phyloP scores from a whole-genome alignment of 64 coral and sea anemone genomes.

The Acropora tenuis region DNA sequence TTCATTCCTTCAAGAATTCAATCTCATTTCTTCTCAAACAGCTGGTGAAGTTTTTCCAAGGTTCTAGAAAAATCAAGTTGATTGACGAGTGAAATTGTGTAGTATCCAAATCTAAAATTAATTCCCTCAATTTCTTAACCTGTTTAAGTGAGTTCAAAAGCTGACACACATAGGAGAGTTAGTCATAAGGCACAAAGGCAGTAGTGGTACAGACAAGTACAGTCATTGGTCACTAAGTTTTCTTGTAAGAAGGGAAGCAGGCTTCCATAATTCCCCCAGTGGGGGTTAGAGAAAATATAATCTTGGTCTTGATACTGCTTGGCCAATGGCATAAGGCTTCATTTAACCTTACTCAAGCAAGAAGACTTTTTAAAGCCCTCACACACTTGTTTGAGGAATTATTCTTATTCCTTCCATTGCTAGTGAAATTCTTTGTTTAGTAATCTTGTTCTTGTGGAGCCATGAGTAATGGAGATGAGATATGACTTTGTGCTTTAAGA shows the following conservation, averaged over 20 bases:
- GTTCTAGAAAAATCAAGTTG: background rate
- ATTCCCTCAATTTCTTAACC: background rate
- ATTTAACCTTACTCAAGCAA: background rate
- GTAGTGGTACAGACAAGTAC: no score
- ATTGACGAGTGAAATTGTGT: background rate
- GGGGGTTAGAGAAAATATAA: background rate
- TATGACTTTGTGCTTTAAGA: background rate
- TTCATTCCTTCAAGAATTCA: background rate
- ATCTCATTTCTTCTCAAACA: background rate
- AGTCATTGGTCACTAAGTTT: background rate
- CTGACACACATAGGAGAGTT: no score
- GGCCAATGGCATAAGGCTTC: background rate
- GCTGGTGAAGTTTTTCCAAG: no score
- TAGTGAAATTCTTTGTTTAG: no score
- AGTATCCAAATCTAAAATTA: background rate
- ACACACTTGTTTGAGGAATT: no score
- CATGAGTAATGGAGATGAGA: background rate
- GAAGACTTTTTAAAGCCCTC: background rate
- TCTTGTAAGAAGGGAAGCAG: conserved; percentile 21
- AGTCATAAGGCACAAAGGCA: no score
- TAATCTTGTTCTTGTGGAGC: no score
- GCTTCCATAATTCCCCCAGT: conserved; percentile 30
- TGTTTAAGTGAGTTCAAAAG: background rate
- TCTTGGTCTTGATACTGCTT: background rate
- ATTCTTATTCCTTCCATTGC: no score